A percentile compares a stretch with the other conserved stretches of the same genome.
Evolutionary conservation across 92 coral and sea anemone species (phyloP).

Genomic region (Zoanthus sociatus): DNA sequence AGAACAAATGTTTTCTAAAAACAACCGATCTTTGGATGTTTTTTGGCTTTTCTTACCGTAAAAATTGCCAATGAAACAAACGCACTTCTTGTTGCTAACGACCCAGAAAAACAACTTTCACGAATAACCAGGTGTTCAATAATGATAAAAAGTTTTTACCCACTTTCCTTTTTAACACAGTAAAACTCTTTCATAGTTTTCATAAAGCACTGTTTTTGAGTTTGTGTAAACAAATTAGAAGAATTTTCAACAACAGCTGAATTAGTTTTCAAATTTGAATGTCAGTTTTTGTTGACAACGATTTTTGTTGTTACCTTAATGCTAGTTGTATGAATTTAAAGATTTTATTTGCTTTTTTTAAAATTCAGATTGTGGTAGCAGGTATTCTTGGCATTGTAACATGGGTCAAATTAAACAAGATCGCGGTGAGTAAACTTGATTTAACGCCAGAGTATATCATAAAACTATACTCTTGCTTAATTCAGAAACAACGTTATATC

Average conservation of each 20-base stretch:
- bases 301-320: not conserved
- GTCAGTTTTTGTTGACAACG: not conserved
- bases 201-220: not conserved
- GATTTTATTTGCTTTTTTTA: not conserved
- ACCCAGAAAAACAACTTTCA: not conserved
- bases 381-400: conserved; percentile 71
- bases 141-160: not conserved
- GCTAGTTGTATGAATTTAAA: not conserved
- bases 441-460: not conserved
- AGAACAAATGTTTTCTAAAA: not conserved
- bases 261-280: not conserved
- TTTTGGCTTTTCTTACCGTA: not conserved
- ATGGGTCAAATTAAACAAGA: conserved; percentile 71
- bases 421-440: conserved; percentile 53
- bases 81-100: not conserved
- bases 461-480: not conserved
- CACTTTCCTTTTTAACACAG: not conserved
- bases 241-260: not conserved
- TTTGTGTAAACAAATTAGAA: not conserved
- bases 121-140: not conserved
- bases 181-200: not conserved
- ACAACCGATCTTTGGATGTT: not conserved
- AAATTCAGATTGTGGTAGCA: conserved; percentile 54
- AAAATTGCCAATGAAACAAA: not conserved
- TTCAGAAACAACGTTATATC: not conserved